A percentile compares a stretch with the other conserved stretches of the same genome.
Evolutionary conservation across 2,888 invertebrate species (phyloP).

Genomic region (Resseliella maxima): DNA sequence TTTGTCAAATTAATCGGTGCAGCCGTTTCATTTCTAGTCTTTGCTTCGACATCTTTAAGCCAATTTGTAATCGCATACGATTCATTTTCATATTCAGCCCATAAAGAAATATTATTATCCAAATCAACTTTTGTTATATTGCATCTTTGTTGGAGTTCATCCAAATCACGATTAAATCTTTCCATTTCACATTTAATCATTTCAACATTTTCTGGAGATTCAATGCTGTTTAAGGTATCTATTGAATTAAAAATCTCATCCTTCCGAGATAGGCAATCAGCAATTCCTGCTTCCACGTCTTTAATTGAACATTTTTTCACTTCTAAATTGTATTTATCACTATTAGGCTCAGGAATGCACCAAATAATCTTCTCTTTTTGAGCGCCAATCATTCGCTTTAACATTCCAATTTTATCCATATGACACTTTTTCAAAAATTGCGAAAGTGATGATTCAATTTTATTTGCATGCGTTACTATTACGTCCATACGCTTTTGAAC

Average conservation of each 20-base stretch:
- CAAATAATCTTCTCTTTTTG: constrained; percentile 90
- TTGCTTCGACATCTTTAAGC: constrained; percentile 83
- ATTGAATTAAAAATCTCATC: constrained; percentile 78
- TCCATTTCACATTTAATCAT: constrained; percentile 77
- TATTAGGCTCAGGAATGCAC: constrained; percentile 89
- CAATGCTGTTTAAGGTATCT: constrained; percentile 77
- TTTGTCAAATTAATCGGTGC: constrained; percentile 76
- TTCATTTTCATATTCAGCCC: constrained; percentile 83
- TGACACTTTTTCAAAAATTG: constrained; percentile 89
- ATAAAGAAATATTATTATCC: constrained; percentile 78
- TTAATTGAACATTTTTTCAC: constrained; percentile 85
- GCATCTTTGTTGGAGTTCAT: constrained; percentile 76
- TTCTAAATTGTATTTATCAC: constrained; percentile 92
- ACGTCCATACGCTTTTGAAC: constrained; percentile 87
- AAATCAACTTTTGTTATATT: constrained; percentile 75
- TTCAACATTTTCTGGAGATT: constrained; percentile 76
- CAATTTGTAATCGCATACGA: constrained; percentile 80
- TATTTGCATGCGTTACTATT: constrained; percentile 81
- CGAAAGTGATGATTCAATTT: constrained; percentile 81
- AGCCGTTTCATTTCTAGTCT: constrained; percentile 78
- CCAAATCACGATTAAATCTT: constrained; percentile 77
- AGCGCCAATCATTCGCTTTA: constrained; percentile 82
- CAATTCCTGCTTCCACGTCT: constrained; percentile 79
- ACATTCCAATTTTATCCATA: constrained; percentile 83
- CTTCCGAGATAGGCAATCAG: constrained; percentile 77